Base-by-base conservation (phyloP, 2,113 vertebrate species). In the Cyanistes caeruleus region DNA sequence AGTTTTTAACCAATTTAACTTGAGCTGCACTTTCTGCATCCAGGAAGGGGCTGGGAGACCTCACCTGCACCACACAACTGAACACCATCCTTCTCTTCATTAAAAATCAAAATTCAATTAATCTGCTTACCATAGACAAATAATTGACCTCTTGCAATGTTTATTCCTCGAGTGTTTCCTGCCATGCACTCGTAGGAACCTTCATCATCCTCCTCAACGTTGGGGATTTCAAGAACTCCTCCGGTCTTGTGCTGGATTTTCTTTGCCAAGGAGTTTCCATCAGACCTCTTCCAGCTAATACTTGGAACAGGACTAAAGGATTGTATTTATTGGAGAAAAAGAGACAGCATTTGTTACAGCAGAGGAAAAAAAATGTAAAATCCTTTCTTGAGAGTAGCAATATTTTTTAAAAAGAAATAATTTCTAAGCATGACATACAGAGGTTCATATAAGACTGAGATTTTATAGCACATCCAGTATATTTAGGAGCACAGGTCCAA, bases 271-370 rank as follows among this genome's bases (percentile, higher is more conserved):
- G 98, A 94, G 53, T 92, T 98, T 96, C 98, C 98, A 91, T 99
- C 98, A 93, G 98, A 97, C 95, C 98, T 98, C 91, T 94, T 98
- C 99, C 99, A 99, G 63, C 97, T 98, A 92, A 99, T 99, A 48
- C 95, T 98, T 82, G 98, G 98, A 95, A 99, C 97, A 48, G 98
- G 99, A 95, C 99, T 99, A 93, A 96, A 89, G 78, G 97, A 95
- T 98, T 94, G 92, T 37, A 82, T 80, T 92, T 88, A 28, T 97
- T 94, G 97, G 92, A 93, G 94, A 49, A 75, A 74, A 95, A 55
- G 33, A 56, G 28, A 86, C 6, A 48, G 2, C 6, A 28, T 35
- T 58, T 37, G 65, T 95, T 83, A 89, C 1, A 64, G n/a, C 28
- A 95, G 46, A 93, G 59, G 87, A 55, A 97, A 95, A 90, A 95